Conservation (phyloP, 2,888 invertebrate species). For the Folsomia candida region DNA sequence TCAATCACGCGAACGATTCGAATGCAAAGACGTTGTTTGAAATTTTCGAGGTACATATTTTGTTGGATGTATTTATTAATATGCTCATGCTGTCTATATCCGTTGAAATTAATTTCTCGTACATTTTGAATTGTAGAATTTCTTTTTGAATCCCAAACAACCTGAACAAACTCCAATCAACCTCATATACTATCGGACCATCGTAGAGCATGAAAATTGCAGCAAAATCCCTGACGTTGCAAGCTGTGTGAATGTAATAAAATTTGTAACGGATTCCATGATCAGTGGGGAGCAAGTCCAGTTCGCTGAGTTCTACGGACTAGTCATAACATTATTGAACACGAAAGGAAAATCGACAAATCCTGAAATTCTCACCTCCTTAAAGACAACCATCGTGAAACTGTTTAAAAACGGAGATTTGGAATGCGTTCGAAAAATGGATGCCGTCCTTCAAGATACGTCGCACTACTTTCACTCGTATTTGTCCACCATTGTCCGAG, state of each 20-base stretch:
- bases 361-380: slow-evolving; percentile 9
- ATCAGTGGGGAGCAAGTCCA: not conserved
- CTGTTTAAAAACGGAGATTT: slow-evolving; percentile 1
- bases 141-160: slow-evolving; percentile 3
- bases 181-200: slow-evolving; percentile 19
- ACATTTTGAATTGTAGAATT: slow-evolving; percentile 11
- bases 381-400: not conserved
- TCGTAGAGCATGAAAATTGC: slow-evolving; percentile 25
- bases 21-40: slow-evolving; percentile 25
- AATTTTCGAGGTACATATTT: slow-evolving; percentile 36
- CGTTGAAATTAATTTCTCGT: not conserved
- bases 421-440: not conserved
- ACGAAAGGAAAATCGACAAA: slow-evolving; percentile 10
- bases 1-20: slow-evolving; percentile 27
- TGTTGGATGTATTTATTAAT: not conserved
- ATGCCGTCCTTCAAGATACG: slow-evolving; percentile 8
- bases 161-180: not conserved
- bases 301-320: not conserved
- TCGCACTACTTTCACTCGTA: slow-evolving; percentile 31
- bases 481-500: slow-evolving; percentile 25
- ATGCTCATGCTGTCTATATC: not conserved
- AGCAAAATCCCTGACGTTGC: slow-evolving; percentile 22
- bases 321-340: not conserved
- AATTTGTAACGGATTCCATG: not conserved
- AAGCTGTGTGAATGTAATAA: slow-evolving; percentile 23